Evolutionary conservation across 2,888 invertebrate genomes (phyloP).

Genomic region (Brassicogethes aeneus): DNA sequence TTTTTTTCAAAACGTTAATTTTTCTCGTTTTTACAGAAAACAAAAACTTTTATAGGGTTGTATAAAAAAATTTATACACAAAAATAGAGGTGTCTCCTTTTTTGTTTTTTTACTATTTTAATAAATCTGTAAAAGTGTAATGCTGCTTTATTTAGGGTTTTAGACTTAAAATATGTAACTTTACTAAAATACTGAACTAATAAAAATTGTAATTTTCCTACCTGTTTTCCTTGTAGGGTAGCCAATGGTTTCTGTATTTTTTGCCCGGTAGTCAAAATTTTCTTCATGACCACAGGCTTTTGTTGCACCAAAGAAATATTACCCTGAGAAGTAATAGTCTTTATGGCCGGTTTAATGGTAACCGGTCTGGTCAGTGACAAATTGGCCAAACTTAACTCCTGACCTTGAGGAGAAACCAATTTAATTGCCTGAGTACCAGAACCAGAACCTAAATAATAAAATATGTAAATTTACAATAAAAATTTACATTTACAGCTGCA

Average conservation of each 20-base stretch:
- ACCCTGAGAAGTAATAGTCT: conserved; percentile 23
- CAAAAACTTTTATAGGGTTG: no score
- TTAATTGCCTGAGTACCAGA: conserved; percentile 35
- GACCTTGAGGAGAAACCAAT: conserved; percentile 35
- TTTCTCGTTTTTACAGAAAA: no score
- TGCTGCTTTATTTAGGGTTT: no score
- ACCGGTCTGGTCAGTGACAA: conserved; percentile 32
- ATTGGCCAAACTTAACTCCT: conserved; percentile 35
- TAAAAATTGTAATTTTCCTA: no score
- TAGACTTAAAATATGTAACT: no score
- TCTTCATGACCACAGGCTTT: conserved; percentile 38
- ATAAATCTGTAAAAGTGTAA: no score
- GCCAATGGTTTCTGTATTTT: conserved; percentile 23
- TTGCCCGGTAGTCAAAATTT: conserved; percentile 25
- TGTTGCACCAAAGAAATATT: conserved; percentile 26
- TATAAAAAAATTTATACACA: no score
- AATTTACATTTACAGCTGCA: conserved; percentile 1
- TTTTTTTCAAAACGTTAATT: no score
- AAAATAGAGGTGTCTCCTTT: no score
- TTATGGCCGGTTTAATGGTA: conserved; percentile 32
- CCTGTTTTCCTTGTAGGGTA: conserved; percentile 21
- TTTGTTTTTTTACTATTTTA: no score
- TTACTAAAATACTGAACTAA: no score
- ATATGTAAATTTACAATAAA: not conserved
- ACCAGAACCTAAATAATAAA: conserved; percentile 16